phyloP scores from a whole-genome alignment of 2,113 vertebrate species.

The Dicaeum eximium region DNA sequence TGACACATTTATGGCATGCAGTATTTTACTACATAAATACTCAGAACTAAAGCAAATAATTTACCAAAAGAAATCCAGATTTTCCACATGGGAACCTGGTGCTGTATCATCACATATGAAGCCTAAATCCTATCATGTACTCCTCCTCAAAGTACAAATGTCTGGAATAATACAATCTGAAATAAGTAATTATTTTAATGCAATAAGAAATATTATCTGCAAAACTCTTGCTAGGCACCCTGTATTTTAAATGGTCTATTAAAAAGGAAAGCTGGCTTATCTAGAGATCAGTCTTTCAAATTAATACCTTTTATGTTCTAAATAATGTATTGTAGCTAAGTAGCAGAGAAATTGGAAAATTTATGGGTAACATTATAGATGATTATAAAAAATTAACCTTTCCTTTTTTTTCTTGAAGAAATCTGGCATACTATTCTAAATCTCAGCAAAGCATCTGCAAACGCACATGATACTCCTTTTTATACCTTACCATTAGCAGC shows the following conservation, averaged over 20 bases:
- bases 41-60: background rate
- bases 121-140: background rate
- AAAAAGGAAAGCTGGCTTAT: conserved; percentile 15
- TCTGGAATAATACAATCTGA: background rate
- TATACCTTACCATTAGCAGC: background rate
- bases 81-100: background rate
- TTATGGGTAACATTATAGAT: conserved; percentile 2
- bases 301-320: conserved; percentile 44
- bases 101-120: background rate
- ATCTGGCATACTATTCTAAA: background rate
- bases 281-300: conserved; percentile 38
- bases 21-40: background rate
- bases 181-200: conserved; percentile 29
- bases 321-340: conserved; percentile 36
- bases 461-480: background rate
- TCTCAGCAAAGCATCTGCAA: background rate
- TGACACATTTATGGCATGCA: background rate
- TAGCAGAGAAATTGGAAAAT: conserved; percentile 45
- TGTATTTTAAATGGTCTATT: conserved; percentile 25
- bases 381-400: conserved; percentile 42
- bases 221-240: background rate
- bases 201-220: conserved; percentile 19
- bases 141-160: background rate
- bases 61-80: background rate
- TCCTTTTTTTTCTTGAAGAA: background rate